These are phyloP conservation scores for Lontra canadensis DNA, from an alignment of 2,113 vertebrate genomes.

Conservation along the genomic window DNA sequence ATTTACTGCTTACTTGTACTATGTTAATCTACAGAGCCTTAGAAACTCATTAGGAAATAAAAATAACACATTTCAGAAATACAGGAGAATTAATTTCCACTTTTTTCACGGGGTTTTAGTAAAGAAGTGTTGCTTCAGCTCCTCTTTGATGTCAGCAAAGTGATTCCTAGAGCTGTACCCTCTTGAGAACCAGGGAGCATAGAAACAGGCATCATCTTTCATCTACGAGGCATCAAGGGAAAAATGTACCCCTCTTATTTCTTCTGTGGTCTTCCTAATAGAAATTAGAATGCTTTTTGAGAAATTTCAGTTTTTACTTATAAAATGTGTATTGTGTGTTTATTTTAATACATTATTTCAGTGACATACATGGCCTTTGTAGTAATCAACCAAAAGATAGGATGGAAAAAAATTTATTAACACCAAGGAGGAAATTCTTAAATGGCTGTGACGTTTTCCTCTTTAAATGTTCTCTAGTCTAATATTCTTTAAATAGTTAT, in stretches of 20 bases:
- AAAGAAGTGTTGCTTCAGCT: constrained; percentile 44
- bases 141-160: background rate
- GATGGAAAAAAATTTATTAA: constrained; percentile 44
- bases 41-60: constrained; percentile 49
- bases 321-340: background rate
- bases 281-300: constrained; percentile 66
- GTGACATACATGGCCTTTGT: background rate
- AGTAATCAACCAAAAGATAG: background rate
- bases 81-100: constrained; percentile 60
- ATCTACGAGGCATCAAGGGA: constrained; percentile 44
- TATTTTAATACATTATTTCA: background rate
- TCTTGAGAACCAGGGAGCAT: constrained; percentile 37
- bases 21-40: background rate
- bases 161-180: constrained; percentile 5
- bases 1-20: background rate
- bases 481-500: constrained; percentile 54
- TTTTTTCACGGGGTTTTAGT: constrained; percentile 59
- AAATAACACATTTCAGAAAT: constrained; percentile 31
- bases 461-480: constrained; percentile 37
- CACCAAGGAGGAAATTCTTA: constrained; percentile 42
- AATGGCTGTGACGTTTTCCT: constrained; percentile 27
- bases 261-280: background rate
- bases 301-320: constrained; percentile 35
- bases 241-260: background rate
- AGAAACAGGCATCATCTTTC: constrained; percentile 55